These are phyloP conservation scores for Iguana delicatissima DNA, from an alignment of 2,797 vertebrate species.

Conservation along the genomic window DNA sequence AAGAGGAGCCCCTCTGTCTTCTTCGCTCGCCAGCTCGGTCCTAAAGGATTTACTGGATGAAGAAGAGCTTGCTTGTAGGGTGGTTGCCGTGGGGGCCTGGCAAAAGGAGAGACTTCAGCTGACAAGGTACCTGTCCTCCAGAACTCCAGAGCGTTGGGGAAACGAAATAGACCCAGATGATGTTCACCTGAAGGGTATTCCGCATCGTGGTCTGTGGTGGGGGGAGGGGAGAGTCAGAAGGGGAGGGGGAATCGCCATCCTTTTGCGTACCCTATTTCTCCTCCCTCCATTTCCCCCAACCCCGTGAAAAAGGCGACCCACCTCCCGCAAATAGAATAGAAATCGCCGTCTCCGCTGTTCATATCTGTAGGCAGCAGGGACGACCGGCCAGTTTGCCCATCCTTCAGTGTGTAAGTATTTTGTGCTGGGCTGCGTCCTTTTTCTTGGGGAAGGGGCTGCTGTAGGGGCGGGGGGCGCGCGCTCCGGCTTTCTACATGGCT, in stretches of 20 bases:
- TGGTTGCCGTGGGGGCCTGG: constrained; percentile 24
- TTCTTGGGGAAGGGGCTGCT: neutral
- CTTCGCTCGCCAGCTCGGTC: neutral
- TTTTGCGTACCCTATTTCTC: neutral
- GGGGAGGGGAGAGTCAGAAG: constrained; percentile 24
- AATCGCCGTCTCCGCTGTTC: no score
- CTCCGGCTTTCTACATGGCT: constrained; percentile 2
- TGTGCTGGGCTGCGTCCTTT: no score
- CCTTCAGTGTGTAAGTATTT: no score
- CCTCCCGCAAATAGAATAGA: constrained; percentile 32
- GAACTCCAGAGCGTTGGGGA: constrained; percentile 36
- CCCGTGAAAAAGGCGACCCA: constrained; percentile 61
- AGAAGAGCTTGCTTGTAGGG: constrained; percentile 24
- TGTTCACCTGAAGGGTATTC: constrained; percentile 62
- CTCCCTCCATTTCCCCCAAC: neutral
- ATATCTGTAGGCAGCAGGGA: constrained; percentile 65
- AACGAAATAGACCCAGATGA: constrained; percentile 27
- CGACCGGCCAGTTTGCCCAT: constrained; percentile 41
- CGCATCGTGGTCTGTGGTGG: constrained; percentile 55
- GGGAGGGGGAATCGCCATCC: neutral
- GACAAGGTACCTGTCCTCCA: constrained; percentile 42
- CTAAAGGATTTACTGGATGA: constrained; percentile 47
- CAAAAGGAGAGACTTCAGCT: constrained; percentile 37
- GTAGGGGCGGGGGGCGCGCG: constrained; percentile 6
- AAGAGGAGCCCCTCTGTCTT: neutral